Percentiles rank a stretch among this genome's conserved stretches.
These are phyloP conservation scores for Camponotus vicinus DNA, from an alignment of 1,140 invertebrate species.

Conservation along the genomic window DNA sequence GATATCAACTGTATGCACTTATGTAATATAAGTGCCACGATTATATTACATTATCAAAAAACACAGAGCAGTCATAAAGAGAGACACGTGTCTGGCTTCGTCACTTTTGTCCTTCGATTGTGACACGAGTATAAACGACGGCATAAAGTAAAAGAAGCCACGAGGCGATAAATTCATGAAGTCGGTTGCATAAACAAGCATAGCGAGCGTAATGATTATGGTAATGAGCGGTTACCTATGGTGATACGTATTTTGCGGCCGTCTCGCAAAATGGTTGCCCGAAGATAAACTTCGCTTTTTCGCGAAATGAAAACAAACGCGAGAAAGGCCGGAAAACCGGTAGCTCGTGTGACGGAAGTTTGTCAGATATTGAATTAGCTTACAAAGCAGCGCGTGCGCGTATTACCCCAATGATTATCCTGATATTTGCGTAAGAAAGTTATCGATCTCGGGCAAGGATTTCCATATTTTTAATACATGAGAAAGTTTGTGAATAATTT, in stretches of 20 bases:
- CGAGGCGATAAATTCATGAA: slow-evolving; percentile 40
- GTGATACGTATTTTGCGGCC: slow-evolving; percentile 49
- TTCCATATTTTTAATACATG: background rate
- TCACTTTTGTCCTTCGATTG: slow-evolving; percentile 48
- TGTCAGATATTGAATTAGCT: slow-evolving; percentile 5
- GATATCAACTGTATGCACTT: background rate
- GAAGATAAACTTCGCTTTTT: slow-evolving; percentile 26
- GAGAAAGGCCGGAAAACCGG: background rate
- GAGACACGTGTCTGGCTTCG: slow-evolving; percentile 2
- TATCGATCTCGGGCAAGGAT: background rate
- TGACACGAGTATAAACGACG: slow-evolving; percentile 19
- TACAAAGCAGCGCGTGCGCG: background rate
- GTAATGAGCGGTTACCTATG: slow-evolving; percentile 50
- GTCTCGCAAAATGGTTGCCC: slow-evolving; percentile 25
- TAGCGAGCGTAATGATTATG: slow-evolving; percentile 49
- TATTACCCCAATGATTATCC: slow-evolving; percentile 1
- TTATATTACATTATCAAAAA: background rate
- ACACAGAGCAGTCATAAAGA: background rate
- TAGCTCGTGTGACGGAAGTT: background rate
- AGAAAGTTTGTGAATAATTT: background rate
- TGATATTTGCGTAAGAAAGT: background rate
- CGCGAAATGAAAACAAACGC: slow-evolving; percentile 28
- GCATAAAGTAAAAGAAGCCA: slow-evolving; percentile 43
- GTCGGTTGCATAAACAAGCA: slow-evolving; percentile 47
- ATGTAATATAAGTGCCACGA: background rate